Evolutionary conservation across 2,888 invertebrate species (phyloP), one percentile per base, ranked within the genome.

Genomic region (Idaea dimidiata): DNA sequence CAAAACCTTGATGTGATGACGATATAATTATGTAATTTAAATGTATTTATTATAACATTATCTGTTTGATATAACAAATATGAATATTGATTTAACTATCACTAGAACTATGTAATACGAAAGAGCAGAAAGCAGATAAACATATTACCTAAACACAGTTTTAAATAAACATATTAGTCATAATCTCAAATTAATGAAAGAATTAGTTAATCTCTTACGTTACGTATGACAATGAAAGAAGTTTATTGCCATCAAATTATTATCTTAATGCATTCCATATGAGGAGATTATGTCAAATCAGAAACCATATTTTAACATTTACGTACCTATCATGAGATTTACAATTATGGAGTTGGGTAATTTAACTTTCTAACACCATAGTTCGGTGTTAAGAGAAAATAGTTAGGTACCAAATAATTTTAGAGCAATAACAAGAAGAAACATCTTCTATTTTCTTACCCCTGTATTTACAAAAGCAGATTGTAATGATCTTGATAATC

Each of bases 31-130:
- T 43, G 43, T 43, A 43, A 43, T 43, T 43, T 43, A 43, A 43
- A 43, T 43, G 43, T 8, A 14, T 14, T 43, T 43, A 43, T 43
- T 43, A 43, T 43, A n/a, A 10, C 43, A 43, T 67, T 63, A 66
- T 43, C 43, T 43, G 10, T 43, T 43, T 43, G 43, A 43, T 10
- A 43, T 43, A 43, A 43, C 43, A 43, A 43, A 43, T 33, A 43
- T 43, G 10, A 43, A 43, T 43, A 43, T 43, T 43, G 43, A 43
- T 43, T 43, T 14, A 8, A 43, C 43, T 8, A 43, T 43, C 43
- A 43, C 43, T 43, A 10, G 43, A 33, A 33, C 3, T 10, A 33
- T 33, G 76, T 78, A 77, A 80, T 77, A 75, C 63, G 71, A 74
- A 43, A 43, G 43, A 43, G 14, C 33, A 33, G 33, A 33, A 33